phyloP scores from a whole-genome alignment of 2,888 invertebrate species.

The Pachydiplax longipennis region DNA sequence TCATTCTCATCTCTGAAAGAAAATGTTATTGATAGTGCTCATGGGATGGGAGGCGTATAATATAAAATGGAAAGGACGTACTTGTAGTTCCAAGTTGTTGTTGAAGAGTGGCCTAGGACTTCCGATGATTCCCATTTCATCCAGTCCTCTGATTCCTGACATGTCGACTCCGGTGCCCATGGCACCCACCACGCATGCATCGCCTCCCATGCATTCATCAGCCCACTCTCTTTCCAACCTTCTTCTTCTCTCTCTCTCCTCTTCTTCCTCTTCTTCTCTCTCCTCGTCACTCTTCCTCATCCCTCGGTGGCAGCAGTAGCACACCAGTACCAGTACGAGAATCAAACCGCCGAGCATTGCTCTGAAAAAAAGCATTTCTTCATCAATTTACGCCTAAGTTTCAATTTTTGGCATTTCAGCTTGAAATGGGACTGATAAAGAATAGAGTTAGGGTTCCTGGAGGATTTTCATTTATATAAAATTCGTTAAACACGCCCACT shows the following conservation, averaged over 20 bases:
- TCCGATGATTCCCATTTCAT: slow-evolving; percentile 17
- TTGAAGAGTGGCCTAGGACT: slow-evolving; percentile 26
- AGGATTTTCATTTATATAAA: no score
- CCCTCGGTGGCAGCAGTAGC: slow-evolving; percentile 74
- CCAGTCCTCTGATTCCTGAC: slow-evolving; percentile 1
- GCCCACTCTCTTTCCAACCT: slow-evolving; percentile 62
- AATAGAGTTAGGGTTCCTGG: no score
- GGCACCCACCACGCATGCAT: background rate
- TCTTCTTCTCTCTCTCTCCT: slow-evolving; percentile 53
- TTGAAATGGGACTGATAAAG: no score
- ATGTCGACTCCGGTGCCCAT: background rate
- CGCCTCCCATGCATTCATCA: slow-evolving; percentile 60
- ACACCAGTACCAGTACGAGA: slow-evolving; percentile 77
- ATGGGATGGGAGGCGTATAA: no score
- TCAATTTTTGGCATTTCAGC: no score
- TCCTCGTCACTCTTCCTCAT: slow-evolving; percentile 60
- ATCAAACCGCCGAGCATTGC: slow-evolving; percentile 80
- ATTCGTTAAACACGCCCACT: no score
- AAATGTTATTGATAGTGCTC: no score
- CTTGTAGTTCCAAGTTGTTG: slow-evolving; percentile 23
- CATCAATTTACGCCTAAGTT: background rate
- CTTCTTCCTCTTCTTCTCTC: slow-evolving; percentile 25
- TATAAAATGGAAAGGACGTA: background rate
- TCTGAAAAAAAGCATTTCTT: slow-evolving; percentile 62
- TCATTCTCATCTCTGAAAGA: no score